Conservation (phyloP, 92 coral and sea anemone species). For the Desmophyllum pertusum region DNA sequence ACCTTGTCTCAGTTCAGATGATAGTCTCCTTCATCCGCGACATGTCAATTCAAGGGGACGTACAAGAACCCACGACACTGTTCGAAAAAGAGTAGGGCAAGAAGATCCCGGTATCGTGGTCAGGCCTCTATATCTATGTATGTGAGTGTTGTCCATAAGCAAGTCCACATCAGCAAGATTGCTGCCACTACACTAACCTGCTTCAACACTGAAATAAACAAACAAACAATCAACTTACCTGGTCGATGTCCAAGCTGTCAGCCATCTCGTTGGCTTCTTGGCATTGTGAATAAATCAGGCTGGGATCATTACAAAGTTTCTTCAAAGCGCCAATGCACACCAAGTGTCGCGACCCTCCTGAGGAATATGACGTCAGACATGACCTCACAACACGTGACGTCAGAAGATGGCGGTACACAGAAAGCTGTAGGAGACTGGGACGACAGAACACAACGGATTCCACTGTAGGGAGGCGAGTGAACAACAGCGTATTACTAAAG, state of each 20-base stretch:
- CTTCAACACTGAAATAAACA: background rate
- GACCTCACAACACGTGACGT: slow-evolving; percentile 81
- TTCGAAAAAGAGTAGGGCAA: too few species aligned
- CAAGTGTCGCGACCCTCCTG: slow-evolving; percentile 81
- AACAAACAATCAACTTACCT: slow-evolving; percentile 27
- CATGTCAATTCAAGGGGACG: too few species aligned
- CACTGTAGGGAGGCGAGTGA: slow-evolving; percentile 37
- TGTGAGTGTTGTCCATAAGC: too few species aligned
- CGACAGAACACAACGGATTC: slow-evolving; percentile 93
- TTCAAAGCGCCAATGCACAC: slow-evolving; percentile 92
- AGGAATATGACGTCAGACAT: slow-evolving; percentile 62
- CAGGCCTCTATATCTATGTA: too few species aligned
- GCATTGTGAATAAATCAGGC: slow-evolving; percentile 57
- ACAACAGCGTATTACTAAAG: background rate
- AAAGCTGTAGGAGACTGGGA: slow-evolving; percentile 79
- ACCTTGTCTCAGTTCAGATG: too few species aligned
- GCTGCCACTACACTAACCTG: background rate
- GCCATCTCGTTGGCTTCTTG: slow-evolving; percentile 50
- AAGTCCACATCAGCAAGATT: too few species aligned
- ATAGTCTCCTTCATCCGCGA: too few species aligned
- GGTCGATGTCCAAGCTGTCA: slow-evolving; percentile 31
- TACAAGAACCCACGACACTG: too few species aligned
- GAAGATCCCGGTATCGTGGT: too few species aligned
- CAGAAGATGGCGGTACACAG: slow-evolving; percentile 85
- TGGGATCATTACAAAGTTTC: slow-evolving; percentile 92